Base-by-base conservation (phyloP, 1,140 invertebrate genomes). In the Philopotamus ludificatus region DNA sequence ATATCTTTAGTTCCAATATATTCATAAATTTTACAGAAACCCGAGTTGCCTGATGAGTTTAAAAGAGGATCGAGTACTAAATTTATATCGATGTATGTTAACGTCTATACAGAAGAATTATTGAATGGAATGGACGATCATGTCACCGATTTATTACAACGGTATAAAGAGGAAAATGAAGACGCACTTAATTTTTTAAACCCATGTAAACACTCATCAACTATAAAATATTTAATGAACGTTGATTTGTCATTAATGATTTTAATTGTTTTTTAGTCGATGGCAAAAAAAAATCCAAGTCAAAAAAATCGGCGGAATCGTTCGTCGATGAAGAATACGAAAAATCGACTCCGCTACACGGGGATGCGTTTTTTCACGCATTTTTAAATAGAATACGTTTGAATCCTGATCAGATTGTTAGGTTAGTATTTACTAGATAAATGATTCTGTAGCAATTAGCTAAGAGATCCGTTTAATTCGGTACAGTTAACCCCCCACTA, bases 391-490 rank as follows among this genome's bases (percentile, higher is more conserved):
- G 82, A 70, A 83, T 92, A 44, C 84, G 88, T 65, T 75, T 81
- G 21, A 90, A 88, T 82, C 88, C 89, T 44, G 85, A 87, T 25
- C 91, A 92, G 73, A 78, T 91, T 65, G 74, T 93, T 58, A 86
- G 90, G 89, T 89, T 78, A 73, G 67, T 62, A 28, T 63, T 61
- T 66, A 44, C 16, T 42, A 16, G 23, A 53, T 25, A 42, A n/a
- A n/a, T n/a, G n/a, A n/a, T n/a, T n/a, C n/a, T n/a, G n/a, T n/a
- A n/a, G n/a, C n/a, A n/a, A n/a, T n/a, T n/a, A n/a, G n/a, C n/a
- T n/a, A n/a, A n/a, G n/a, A n/a, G n/a, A n/a, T n/a, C n/a, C n/a
- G n/a, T n/a, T n/a, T n/a, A n/a, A n/a, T n/a, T n/a, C n/a, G n/a
- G n/a, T n/a, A n/a, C n/a, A n/a, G n/a, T n/a, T n/a, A n/a, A n/a